phyloP scores from a whole-genome alignment of 2,797 vertebrate genomes.

The Gymnopithys bicolor region DNA sequence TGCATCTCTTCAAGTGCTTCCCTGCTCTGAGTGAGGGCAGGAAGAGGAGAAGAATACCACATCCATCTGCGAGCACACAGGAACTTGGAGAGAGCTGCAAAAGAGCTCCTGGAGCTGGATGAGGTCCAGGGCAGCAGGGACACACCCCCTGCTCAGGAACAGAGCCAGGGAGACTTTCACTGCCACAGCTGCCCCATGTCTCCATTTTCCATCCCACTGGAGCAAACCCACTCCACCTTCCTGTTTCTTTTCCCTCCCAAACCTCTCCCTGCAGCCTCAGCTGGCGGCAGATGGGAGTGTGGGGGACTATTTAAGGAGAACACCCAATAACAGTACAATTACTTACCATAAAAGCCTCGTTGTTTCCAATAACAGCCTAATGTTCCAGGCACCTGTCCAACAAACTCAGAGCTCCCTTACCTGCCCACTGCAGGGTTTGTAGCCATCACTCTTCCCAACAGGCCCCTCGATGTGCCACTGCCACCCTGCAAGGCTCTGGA shows the following conservation, averaged over 20 bases:
- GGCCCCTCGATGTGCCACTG: background rate
- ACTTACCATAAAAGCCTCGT: constrained; percentile 58
- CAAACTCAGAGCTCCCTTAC: background rate
- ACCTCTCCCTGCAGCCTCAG: background rate
- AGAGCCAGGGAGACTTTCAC: background rate
- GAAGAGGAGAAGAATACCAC: background rate
- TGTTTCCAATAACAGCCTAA: constrained; percentile 46
- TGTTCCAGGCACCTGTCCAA: constrained; percentile 59
- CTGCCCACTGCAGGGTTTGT: background rate
- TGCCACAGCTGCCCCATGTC: accelerated
- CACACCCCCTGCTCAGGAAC: background rate
- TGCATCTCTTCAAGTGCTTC: background rate
- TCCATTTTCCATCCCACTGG: background rate
- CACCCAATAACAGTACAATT: constrained; percentile 51
- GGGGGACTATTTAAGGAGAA: constrained; percentile 45
- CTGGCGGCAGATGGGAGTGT: background rate
- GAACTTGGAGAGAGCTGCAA: background rate
- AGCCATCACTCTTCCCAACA: background rate
- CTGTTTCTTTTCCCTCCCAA: background rate
- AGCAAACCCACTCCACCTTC: background rate
- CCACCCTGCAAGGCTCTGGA: background rate
- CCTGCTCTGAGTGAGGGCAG: background rate
- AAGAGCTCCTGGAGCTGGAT: background rate
- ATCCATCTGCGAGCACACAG: background rate
- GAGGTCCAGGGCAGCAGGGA: background rate